A percentile compares a stretch with the other conserved stretches of the same genome.
Conservation (phyloP, 2,888 invertebrate species). For the Agriopis aurantiaria region DNA sequence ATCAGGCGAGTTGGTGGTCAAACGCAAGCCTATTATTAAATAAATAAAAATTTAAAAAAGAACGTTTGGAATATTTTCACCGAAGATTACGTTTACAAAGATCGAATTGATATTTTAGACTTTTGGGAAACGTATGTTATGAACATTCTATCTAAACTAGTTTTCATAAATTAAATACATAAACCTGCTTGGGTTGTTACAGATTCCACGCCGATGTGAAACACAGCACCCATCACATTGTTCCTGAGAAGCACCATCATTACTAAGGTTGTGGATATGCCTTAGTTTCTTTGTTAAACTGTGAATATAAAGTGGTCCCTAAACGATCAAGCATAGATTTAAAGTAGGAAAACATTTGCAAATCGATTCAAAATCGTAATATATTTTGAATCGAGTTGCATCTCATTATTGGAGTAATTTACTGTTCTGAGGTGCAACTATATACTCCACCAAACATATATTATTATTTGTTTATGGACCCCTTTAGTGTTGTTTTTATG, state of each 20-base stretch:
- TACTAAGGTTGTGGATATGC: constrained; percentile 17
- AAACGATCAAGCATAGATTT: background rate
- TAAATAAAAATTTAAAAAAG: too few species aligned
- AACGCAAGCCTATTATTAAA: too few species aligned
- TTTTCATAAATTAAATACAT: too few species aligned
- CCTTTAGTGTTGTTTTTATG: constrained; percentile 6
- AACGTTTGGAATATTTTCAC: too few species aligned
- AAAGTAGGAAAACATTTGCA: background rate
- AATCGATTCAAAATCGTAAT: too few species aligned
- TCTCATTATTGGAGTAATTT: too few species aligned
- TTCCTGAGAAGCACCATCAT: constrained; percentile 48
- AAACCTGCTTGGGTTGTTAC: constrained; percentile 15
- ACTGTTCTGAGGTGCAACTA: background rate
- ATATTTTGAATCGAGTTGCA: too few species aligned
- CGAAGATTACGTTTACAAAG: too few species aligned
- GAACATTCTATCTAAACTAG: too few species aligned
- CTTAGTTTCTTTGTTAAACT: background rate
- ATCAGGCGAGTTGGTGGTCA: too few species aligned
- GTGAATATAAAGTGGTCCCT: constrained; percentile 8
- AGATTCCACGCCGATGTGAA: constrained; percentile 52
- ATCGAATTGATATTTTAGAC: too few species aligned
- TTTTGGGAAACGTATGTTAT: too few species aligned
- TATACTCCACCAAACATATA: background rate
- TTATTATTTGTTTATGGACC: constrained; percentile 12
- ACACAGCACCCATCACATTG: constrained; percentile 51